These are phyloP conservation scores for Agonopterix alstromeriana DNA, from an alignment of 2,888 invertebrate genomes.

Conservation along the genomic window DNA sequence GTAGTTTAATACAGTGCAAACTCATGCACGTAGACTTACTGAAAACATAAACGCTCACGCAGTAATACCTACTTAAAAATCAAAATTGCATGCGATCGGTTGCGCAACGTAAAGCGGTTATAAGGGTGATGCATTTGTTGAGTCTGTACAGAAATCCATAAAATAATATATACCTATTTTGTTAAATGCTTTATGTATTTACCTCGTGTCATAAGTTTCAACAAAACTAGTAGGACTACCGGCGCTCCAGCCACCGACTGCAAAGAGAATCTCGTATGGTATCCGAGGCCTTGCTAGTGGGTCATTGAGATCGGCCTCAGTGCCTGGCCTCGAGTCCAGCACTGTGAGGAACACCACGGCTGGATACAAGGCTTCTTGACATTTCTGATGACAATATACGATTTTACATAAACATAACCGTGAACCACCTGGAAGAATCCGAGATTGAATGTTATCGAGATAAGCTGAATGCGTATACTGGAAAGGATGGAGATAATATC, in stretches of 20 bases:
- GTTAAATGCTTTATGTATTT: neutral
- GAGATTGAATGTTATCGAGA: too few species aligned
- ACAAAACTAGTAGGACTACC: constrained; percentile 89
- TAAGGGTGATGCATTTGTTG: too few species aligned
- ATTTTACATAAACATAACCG: constrained; percentile 3
- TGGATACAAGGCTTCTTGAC: constrained; percentile 71
- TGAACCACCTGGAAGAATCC: neutral
- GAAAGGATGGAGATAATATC: too few species aligned
- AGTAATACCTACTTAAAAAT: too few species aligned
- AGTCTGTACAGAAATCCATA: neutral
- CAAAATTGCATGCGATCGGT: too few species aligned
- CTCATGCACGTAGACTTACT: too few species aligned
- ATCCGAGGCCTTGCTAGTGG: constrained; percentile 82
- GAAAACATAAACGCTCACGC: too few species aligned
- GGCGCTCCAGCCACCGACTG: constrained; percentile 90
- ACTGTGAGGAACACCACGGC: constrained; percentile 73
- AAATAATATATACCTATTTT: too few species aligned
- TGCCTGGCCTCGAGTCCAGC: constrained; percentile 61
- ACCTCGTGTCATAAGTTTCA: constrained; percentile 87
- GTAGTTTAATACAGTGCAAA: too few species aligned
- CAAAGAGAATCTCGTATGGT: constrained; percentile 87
- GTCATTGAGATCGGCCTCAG: constrained; percentile 72
- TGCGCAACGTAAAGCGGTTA: too few species aligned
- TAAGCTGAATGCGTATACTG: too few species aligned
- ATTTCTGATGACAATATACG: constrained; percentile 47